phyloP scores from a whole-genome alignment of 37 sponge, comb jelly and placozoan genomes.

The Chondrilla cf. caribensis region DNA sequence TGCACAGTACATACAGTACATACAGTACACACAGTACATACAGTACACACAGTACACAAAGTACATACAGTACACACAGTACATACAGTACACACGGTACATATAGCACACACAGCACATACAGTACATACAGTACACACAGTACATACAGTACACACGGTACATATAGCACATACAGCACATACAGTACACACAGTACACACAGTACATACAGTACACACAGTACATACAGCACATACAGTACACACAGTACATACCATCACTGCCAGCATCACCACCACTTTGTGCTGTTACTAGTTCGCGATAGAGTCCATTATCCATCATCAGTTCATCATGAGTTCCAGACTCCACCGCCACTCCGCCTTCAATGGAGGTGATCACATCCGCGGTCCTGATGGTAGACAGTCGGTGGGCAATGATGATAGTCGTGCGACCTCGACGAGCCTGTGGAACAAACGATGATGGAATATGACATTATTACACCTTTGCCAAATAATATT shows the following conservation, averaged over 20 bases:
- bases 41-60: neutral
- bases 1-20: no score
- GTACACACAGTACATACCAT: neutral
- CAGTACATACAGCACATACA: no score
- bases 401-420: conserved; percentile 89
- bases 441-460: conserved; percentile 42
- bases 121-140: neutral
- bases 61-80: neutral
- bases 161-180: no score
- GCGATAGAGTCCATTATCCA: conserved; percentile 74
- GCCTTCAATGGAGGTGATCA: conserved; percentile 46
- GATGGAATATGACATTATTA: no score
- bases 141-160: no score
- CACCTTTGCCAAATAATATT: no score
- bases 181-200: neutral
- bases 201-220: neutral
- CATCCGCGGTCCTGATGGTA: conserved; percentile 82
- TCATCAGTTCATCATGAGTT: conserved; percentile 73
- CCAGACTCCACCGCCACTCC: conserved; percentile 77
- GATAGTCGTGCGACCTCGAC: conserved; percentile 85
- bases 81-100: no score
- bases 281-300: conserved; percentile 86
- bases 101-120: no score
- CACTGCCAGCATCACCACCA: neutral
- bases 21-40: neutral